phyloP scores from a whole-genome alignment of 2,888 invertebrate species.

The Synergus gifuensis region DNA sequence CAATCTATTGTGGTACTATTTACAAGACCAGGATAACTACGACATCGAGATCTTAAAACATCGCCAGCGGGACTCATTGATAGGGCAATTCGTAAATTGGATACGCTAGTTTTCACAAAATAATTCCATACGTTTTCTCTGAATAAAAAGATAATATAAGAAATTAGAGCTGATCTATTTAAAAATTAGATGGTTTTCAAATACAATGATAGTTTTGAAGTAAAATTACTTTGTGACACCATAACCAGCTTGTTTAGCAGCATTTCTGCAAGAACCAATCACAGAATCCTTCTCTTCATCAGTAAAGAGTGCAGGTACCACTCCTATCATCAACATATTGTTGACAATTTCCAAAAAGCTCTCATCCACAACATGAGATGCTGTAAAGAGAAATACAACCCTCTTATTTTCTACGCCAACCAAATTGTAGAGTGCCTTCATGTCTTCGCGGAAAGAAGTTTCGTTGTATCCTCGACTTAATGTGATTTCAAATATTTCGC shows the following conservation, averaged over 20 bases:
- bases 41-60: slow-evolving; percentile 88
- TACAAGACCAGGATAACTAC: slow-evolving; percentile 94
- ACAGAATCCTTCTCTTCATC: slow-evolving; percentile 94
- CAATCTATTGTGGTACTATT: slow-evolving; percentile 96
- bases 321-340: slow-evolving; percentile 93
- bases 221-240: slow-evolving; percentile 84
- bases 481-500: slow-evolving; percentile 89
- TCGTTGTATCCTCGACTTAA: slow-evolving; percentile 93
- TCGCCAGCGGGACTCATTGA: slow-evolving; percentile 95
- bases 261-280: slow-evolving; percentile 84
- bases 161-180: background rate
- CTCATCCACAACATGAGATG: slow-evolving; percentile 89
- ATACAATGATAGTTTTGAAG: background rate
- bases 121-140: slow-evolving; percentile 93
- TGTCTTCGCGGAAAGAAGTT: slow-evolving; percentile 89
- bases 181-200: background rate
- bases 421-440: slow-evolving; percentile 87
- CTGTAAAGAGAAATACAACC: slow-evolving; percentile 90
- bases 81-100: slow-evolving; percentile 93
- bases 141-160: background rate
- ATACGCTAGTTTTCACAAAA: slow-evolving; percentile 87
- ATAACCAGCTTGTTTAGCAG: slow-evolving; percentile 85
- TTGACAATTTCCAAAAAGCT: slow-evolving; percentile 94
- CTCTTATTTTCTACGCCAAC: slow-evolving; percentile 89
- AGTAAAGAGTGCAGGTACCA: slow-evolving; percentile 90